Conservation (phyloP, 2,797 vertebrate genomes). For the Nannoperca australis region DNA sequence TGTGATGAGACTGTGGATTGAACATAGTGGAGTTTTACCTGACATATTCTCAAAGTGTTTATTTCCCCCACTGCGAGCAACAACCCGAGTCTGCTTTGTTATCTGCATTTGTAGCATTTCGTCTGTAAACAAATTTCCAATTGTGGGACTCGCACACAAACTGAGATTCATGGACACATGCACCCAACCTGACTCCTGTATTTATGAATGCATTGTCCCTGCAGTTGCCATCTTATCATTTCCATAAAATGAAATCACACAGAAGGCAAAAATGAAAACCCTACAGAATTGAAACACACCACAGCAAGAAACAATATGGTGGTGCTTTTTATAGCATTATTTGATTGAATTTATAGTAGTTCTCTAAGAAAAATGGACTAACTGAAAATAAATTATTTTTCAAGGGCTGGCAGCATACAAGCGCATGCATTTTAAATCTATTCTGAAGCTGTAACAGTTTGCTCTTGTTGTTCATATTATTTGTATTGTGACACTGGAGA, state of each 20-base stretch:
- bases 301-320: slow-evolving; percentile 14
- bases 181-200: slow-evolving; percentile 15
- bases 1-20: slow-evolving; percentile 11
- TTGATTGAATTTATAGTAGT: slow-evolving; percentile 60
- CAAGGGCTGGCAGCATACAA: slow-evolving; percentile 39
- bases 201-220: slow-evolving; percentile 32
- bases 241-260: slow-evolving; percentile 58
- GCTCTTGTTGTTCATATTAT: slow-evolving; percentile 46
- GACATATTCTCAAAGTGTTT: slow-evolving; percentile 10
- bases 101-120: slow-evolving; percentile 21
- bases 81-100: slow-evolving; percentile 4
- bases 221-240: slow-evolving; percentile 45
- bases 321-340: slow-evolving; percentile 49
- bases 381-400: slow-evolving; percentile 54
- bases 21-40: slow-evolving; percentile 36
- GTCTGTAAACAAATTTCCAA: slow-evolving; percentile 25
- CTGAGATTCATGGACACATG: not conserved
- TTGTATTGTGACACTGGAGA: slow-evolving; percentile 57
- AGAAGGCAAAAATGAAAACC: slow-evolving; percentile 29
- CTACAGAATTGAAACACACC: slow-evolving; percentile 30
- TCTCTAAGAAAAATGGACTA: slow-evolving; percentile 60
- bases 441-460: slow-evolving; percentile 32
- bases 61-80: not conserved
- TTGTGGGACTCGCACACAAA: not conserved
- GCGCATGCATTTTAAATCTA: slow-evolving; percentile 44